A percentile compares a stretch with the other conserved stretches of the same genome.
These are phyloP conservation scores for Galaxea fascicularis DNA, from an alignment of 92 coral and sea anemone genomes.

Conservation along the genomic window DNA sequence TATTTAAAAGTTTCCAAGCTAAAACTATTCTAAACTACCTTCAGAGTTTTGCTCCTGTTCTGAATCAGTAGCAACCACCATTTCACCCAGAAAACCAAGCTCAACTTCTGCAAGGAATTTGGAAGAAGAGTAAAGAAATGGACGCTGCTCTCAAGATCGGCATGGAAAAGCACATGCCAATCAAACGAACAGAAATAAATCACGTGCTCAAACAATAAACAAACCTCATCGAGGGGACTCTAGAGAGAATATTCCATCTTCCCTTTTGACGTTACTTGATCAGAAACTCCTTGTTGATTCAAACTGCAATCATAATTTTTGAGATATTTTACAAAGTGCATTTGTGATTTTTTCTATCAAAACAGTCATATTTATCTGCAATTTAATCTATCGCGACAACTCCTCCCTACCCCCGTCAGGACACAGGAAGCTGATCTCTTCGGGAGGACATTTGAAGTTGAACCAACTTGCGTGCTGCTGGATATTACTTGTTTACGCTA, in stretches of 20 bases:
- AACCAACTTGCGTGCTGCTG: constrained; percentile 10
- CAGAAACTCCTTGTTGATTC: not conserved
- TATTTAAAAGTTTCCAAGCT: not conserved
- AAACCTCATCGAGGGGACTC: not conserved
- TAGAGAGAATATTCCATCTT: not conserved
- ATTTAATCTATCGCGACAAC: not conserved
- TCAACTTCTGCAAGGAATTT: constrained; percentile 7
- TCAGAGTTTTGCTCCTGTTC: constrained; percentile 45
- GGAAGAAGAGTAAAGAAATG: not conserved
- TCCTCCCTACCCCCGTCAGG: constrained; percentile 5
- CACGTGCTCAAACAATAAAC: constrained; percentile 19
- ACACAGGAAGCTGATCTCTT: not conserved
- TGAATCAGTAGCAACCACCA: constrained; percentile 31
- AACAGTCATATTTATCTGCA: not conserved
- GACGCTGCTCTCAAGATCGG: constrained; percentile 9
- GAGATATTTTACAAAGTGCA: not conserved
- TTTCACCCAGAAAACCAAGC: not conserved
- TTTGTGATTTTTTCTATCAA: not conserved
- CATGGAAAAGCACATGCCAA: constrained; percentile 40
- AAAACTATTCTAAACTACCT: constrained; percentile 13
- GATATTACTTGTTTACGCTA: constrained; percentile 23
- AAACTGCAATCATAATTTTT: not conserved
- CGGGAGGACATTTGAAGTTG: not conserved
- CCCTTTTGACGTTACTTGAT: not conserved
- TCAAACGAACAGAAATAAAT: constrained; percentile 13